Conservation (phyloP, 2,888 invertebrate species). For the Drosophila bunnanda region DNA sequence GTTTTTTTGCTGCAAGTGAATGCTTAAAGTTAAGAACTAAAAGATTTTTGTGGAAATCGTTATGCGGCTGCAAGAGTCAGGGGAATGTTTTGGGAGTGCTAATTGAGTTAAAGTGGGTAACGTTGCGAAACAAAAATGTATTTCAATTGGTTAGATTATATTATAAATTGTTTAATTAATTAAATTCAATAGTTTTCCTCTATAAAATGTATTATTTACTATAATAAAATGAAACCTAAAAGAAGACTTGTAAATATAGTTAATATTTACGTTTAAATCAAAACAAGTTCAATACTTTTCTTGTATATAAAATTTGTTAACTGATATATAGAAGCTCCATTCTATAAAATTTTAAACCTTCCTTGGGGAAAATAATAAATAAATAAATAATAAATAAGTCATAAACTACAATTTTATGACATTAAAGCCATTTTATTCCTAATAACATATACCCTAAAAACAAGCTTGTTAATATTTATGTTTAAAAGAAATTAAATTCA, state of each 20-base stretch:
- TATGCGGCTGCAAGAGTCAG: constrained; percentile 12
- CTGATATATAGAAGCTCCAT: too few species aligned
- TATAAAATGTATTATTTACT: neutral
- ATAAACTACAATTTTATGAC: neutral
- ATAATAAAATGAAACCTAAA: too few species aligned
- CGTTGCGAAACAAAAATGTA: neutral
- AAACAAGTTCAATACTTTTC: neutral
- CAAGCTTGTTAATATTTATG: too few species aligned
- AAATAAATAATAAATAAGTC: neutral
- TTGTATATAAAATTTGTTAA: neutral
- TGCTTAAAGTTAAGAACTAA: constrained; percentile 29
- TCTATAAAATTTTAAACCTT: too few species aligned
- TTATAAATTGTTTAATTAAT: neutral
- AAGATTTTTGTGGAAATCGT: constrained; percentile 32
- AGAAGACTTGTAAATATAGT: too few species aligned
- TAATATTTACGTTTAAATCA: too few species aligned
- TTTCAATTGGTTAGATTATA: neutral
- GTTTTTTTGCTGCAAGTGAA: neutral
- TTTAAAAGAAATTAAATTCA: too few species aligned
- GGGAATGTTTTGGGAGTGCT: constrained; percentile 21
- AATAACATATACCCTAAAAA: neutral
- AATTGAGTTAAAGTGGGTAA: constrained; percentile 24
- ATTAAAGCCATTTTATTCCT: neutral
- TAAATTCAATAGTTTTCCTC: neutral
- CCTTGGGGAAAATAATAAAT: too few species aligned